These are phyloP conservation scores for Leistus spinibarbis DNA, from an alignment of 2,888 invertebrate species.

Conservation along the genomic window DNA sequence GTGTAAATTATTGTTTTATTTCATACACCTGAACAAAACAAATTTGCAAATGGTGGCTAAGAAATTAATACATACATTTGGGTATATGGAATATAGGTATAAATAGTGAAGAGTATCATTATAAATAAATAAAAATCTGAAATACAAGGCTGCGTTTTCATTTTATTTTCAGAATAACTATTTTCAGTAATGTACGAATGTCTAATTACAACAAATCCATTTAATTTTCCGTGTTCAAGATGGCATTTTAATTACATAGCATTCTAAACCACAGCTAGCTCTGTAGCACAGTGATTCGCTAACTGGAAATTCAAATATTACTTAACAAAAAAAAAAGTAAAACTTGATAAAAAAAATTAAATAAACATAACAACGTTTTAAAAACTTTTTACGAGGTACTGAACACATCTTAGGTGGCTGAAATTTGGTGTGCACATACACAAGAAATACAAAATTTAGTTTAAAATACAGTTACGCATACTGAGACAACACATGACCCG, in stretches of 20 bases:
- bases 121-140: slow-evolving; percentile 7
- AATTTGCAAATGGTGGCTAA: too few species aligned
- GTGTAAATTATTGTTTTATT: not conserved
- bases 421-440: not conserved
- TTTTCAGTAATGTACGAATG: slow-evolving; percentile 32
- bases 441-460: not conserved
- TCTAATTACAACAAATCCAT: slow-evolving; percentile 35
- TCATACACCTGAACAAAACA: not conserved
- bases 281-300: slow-evolving; percentile 6
- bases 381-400: not conserved
- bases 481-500: too few species aligned
- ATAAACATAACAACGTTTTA: not conserved
- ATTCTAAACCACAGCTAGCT: slow-evolving; percentile 31
- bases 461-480: too few species aligned
- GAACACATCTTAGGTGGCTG: not conserved
- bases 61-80: not conserved
- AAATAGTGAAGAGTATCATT: not conserved
- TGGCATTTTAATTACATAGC: slow-evolving; percentile 26
- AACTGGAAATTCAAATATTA: not conserved
- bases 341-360: slow-evolving; percentile 2
- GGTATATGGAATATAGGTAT: not conserved
- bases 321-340: slow-evolving; percentile 4
- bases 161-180: slow-evolving; percentile 38
- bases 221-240: slow-evolving; percentile 24
- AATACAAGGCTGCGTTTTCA: slow-evolving; percentile 35